phyloP scores from a whole-genome alignment of 2,888 invertebrate species.

The Lasioglossum marginatum region DNA sequence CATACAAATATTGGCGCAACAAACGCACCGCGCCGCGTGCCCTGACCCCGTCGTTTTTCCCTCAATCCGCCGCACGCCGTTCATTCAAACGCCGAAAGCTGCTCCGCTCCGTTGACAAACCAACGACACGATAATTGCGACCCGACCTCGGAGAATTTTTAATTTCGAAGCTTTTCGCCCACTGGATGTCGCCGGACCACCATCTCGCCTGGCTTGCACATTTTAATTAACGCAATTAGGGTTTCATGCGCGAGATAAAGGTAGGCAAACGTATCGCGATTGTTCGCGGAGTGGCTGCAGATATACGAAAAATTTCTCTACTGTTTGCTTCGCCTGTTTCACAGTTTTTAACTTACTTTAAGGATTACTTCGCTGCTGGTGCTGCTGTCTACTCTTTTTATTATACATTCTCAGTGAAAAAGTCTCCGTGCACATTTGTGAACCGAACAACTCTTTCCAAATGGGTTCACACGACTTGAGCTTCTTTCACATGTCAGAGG shows the following conservation, averaged over 20 bases:
- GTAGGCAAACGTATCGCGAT: neutral
- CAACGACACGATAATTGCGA: conserved; percentile 12
- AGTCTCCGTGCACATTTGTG: no score
- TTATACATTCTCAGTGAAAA: neutral
- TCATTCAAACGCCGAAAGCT: conserved; percentile 28
- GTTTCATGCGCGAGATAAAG: neutral
- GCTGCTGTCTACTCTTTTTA: neutral
- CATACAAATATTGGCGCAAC: conserved; percentile 34
- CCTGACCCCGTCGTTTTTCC: neutral
- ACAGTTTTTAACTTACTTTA: neutral
- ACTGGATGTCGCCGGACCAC: neutral
- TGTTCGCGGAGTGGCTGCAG: neutral
- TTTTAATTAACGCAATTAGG: conserved; percentile 25
- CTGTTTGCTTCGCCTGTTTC: neutral
- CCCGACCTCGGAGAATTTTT: conserved; percentile 10
- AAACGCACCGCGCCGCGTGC: neutral
- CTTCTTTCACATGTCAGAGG: no score
- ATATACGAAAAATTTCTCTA: neutral
- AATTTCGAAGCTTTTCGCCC: neutral
- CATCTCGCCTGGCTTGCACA: neutral
- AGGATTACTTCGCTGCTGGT: neutral
- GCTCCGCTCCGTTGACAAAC: conserved; percentile 23
- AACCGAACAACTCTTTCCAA: no score
- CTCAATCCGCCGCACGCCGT: neutral
- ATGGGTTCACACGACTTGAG: no score